Base-by-base conservation (phyloP, 1,140 invertebrate genomes). In the Anoplophora glabripennis region DNA sequence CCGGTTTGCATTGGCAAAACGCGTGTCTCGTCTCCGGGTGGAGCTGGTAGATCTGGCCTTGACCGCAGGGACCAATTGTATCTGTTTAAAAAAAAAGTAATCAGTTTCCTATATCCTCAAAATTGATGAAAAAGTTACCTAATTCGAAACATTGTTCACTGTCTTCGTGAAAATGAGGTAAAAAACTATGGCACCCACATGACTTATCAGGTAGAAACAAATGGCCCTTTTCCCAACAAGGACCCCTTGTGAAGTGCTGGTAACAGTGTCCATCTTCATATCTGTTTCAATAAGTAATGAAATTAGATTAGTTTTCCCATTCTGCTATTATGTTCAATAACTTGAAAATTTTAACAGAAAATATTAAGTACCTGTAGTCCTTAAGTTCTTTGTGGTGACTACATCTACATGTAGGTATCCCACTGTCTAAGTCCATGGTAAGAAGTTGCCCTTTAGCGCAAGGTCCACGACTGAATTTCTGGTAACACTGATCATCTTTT, bases 211-310 rank as follows among this genome's bases (percentile, higher is more conserved):
- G 88, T 52, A 92, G 72, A 72, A 91, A 91, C 37, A 92, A 74
- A 69, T 86, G 81, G 0, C 90, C 89, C 1, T 78, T 78, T 69
- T 86, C 83, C 34, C 81, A 81, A 68, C 90, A 92, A 4, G 89
- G 89, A 1, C 89, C 90, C 61, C 81, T 82, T 0, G 87, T 86
- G 66, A 86, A 91, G 70, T 89, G 87, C 64, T 90, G 85, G 64
- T 89, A 86, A 67, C 90, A 92, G 3, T 84, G 82, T 7, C 81
- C 81, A 28, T 82, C 80, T 4, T 67, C 71, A 77, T 81, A 84
- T 36, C 49, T 53, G 9, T 47, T 12, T 21, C 8, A 21, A 0
- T 9, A 45, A 11, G 34, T 74, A 66, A 11, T 71, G 67, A 28
- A 84, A 61, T 59, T 79, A 53, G 83, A 84, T 2, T 28, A 28